A percentile compares a stretch with the other conserved stretches of the same genome.
These are phyloP conservation scores for Parazoanthus darwini DNA, from an alignment of 92 coral and sea anemone genomes.

Conservation along the genomic window DNA sequence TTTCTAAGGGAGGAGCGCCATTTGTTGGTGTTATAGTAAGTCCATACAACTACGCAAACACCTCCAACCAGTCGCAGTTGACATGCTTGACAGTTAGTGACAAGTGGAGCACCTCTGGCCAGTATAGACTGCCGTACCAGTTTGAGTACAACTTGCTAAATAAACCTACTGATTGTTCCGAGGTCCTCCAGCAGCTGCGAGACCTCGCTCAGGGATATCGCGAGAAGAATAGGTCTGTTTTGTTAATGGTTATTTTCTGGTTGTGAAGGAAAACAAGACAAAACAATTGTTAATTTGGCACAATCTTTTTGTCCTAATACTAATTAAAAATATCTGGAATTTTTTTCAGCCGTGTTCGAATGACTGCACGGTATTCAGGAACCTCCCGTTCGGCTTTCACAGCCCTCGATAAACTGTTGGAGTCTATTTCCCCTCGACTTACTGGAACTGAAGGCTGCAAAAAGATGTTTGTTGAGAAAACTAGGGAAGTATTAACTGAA, in stretches of 20 bases:
- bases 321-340: background rate
- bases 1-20: conserved; percentile 87
- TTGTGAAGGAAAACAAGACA: background rate
- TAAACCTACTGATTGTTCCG: conserved; percentile 47
- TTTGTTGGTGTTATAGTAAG: conserved; percentile 86
- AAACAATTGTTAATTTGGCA: background rate
- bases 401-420: conserved; percentile 73
- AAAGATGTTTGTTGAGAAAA: background rate
- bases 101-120: conserved; percentile 80
- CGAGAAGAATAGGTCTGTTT: conserved; percentile 41
- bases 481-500: background rate
- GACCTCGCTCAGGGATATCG: conserved; percentile 63
- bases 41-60: conserved; percentile 83
- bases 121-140: conserved; percentile 82
- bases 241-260: background rate
- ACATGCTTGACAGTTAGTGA: conserved; percentile 81
- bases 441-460: conserved; percentile 30
- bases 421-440: conserved; percentile 62
- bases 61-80: conserved; percentile 85
- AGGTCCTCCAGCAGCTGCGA: conserved; percentile 54
- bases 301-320: background rate
- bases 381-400: conserved; percentile 50
- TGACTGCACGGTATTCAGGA: conserved; percentile 58
- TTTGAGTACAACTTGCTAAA: conserved; percentile 69
- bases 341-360: conserved; percentile 67